A percentile compares a stretch with the other conserved stretches of the same genome.
These are phyloP conservation scores for Allygus modestus DNA, from an alignment of 2,888 invertebrate genomes.

Conservation along the genomic window DNA sequence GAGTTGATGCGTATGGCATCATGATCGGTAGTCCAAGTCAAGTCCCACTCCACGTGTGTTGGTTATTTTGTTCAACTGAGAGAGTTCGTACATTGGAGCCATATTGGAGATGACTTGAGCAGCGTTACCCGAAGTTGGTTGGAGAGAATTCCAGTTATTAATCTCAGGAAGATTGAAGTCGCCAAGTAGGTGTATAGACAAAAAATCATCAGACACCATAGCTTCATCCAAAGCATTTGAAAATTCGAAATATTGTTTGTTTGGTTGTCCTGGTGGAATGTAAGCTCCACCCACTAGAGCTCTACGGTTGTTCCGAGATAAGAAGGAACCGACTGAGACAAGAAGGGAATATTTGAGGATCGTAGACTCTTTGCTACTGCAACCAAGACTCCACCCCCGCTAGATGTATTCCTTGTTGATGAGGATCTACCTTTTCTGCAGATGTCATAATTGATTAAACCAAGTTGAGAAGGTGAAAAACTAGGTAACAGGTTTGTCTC, in stretches of 20 bases:
- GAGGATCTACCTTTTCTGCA: background rate
- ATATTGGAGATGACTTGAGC: background rate
- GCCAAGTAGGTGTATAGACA: background rate
- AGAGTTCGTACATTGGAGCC: background rate
- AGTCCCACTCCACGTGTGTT: background rate
- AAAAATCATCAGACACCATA: background rate
- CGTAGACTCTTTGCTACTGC: background rate
- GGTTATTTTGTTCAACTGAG: background rate
- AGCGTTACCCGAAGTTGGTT: background rate
- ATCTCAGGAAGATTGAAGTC: constrained; percentile 14
- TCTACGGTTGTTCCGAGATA: background rate
- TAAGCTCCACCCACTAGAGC: background rate
- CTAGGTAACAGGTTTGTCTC: constrained; percentile 3
- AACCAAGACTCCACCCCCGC: constrained; percentile 3
- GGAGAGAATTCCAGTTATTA: background rate
- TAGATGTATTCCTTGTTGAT: background rate
- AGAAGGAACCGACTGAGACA: background rate
- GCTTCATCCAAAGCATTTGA: background rate
- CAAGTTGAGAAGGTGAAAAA: background rate
- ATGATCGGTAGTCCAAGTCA: background rate
- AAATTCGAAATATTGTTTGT: background rate
- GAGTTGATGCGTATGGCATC: background rate
- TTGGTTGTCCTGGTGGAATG: background rate
- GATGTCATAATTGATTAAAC: background rate
- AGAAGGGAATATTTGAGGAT: background rate